Base-by-base conservation (phyloP, 1,140 invertebrate species). In the Caerostris darwini region DNA sequence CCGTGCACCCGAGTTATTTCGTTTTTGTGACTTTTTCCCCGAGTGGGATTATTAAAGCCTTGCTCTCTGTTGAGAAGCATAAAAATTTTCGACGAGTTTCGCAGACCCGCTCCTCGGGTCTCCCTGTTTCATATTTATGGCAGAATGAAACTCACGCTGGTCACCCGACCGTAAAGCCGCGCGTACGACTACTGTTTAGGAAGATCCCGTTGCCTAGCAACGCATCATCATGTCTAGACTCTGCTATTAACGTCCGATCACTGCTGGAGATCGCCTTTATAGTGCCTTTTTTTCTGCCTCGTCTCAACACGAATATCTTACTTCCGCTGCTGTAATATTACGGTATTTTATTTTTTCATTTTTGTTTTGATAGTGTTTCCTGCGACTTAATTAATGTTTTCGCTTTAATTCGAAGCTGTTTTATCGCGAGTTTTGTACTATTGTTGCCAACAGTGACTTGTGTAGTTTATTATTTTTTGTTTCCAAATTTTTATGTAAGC, bases 151-250 rank as follows among this genome's bases (percentile, higher is more conserved):
- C 19, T 53, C 50, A 53, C 19, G 19, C 71, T 81, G 71, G 71
- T 81, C 19, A 81, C 17, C 34, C 50, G 71, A 19, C 71, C 71
- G 71, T 81, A 81, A 17, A 50, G 50, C 71, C 50, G 8, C 71
- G 12, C 19, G 19, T 34, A 34, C 82, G 14, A 57, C 82, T 57
- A 53, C 56, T 57, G 56, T n/a, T 56, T n/a, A 53, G 50, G 85
- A 19, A 14, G 85, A 58, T 87, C 59, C 7, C 7, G 85, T 87
- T 87, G 85, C 85, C 17, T 61, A 34, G 85, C 85, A 87, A 87
- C 85, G 57, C 85, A 87, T 87, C 85, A 56, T 64, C 59, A 61
- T 17, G 85, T 34, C 59, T 56, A 64, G 85, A 87, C 85, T 87
- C n/a, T 3, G 8, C 54, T 64, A 64, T 87, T 87, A 34, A 56